Evolutionary conservation across 1,140 invertebrate genomes (phyloP).

Genomic region (Homarus americanus): DNA sequence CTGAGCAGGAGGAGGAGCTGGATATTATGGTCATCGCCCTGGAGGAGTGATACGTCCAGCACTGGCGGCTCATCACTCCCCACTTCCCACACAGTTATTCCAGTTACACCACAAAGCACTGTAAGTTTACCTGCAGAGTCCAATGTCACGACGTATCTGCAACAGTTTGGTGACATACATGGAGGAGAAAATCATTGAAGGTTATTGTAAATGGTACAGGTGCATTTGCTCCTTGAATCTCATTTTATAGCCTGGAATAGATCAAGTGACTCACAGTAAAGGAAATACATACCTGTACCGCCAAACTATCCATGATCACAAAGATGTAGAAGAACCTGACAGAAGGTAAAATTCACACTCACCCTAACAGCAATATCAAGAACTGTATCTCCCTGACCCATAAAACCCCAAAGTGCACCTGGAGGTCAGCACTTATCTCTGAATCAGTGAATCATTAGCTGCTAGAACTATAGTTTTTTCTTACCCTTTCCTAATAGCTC

Average conservation of each 20-base stretch:
- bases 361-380: too few species aligned
- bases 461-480: too few species aligned
- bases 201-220: background rate
- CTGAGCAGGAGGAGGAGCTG: slow-evolving; percentile 48
- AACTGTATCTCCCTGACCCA: too few species aligned
- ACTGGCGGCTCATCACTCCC: background rate
- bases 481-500: too few species aligned
- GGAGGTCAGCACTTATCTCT: too few species aligned
- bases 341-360: too few species aligned
- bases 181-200: background rate
- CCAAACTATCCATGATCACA: background rate
- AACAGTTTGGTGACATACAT: background rate
- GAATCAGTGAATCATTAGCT: too few species aligned
- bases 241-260: background rate
- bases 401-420: too few species aligned
- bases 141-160: slow-evolving; percentile 51
- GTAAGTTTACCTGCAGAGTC: background rate
- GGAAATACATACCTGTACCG: background rate
- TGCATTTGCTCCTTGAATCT: background rate
- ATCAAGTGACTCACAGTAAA: background rate
- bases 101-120: slow-evolving; percentile 60
- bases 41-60: slow-evolving; percentile 33
- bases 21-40: slow-evolving; percentile 20
- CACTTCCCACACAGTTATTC: slow-evolving; percentile 21
- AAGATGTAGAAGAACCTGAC: too few species aligned